phyloP scores from a whole-genome alignment of 2,797 vertebrate genomes.

The Hemibagrus guttatus region DNA sequence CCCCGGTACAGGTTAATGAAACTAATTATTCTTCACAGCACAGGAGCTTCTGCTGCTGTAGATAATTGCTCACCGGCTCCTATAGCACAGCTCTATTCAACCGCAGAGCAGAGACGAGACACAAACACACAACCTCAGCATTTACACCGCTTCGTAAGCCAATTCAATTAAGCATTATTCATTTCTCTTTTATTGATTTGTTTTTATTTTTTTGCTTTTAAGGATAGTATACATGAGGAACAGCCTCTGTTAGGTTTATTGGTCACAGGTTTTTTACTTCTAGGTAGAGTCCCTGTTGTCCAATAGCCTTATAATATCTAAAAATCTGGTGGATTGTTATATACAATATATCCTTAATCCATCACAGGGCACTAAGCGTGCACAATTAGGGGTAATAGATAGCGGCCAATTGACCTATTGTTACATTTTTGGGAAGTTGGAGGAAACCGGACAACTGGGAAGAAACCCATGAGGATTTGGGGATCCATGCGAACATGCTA shows the following conservation, averaged over 20 bases:
- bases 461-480: not conserved
- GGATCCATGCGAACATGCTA: not conserved
- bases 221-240: not conserved
- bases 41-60: slow-evolving; percentile 72
- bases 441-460: not conserved
- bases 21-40: slow-evolving; percentile 80
- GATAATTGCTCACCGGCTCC: slow-evolving; percentile 75
- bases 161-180: not conserved
- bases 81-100: slow-evolving; percentile 76
- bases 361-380: not conserved
- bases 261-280: not conserved
- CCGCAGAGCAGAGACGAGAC: slow-evolving; percentile 60
- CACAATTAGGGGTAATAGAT: not conserved
- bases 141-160: slow-evolving; percentile 33
- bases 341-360: too few relatives aligned
- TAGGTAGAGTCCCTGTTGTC: not conserved
- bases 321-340: not conserved
- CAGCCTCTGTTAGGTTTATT: not conserved
- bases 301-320: not conserved
- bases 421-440: not conserved
- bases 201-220: not conserved
- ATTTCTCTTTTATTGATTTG: not conserved
- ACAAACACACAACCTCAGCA: slow-evolving; percentile 65
- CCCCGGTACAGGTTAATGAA: slow-evolving; percentile 79
- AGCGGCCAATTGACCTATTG: too few relatives aligned